These are phyloP conservation scores for Acipenser ruthenus DNA, from an alignment of 2,797 vertebrate species.

Conservation along the genomic window DNA sequence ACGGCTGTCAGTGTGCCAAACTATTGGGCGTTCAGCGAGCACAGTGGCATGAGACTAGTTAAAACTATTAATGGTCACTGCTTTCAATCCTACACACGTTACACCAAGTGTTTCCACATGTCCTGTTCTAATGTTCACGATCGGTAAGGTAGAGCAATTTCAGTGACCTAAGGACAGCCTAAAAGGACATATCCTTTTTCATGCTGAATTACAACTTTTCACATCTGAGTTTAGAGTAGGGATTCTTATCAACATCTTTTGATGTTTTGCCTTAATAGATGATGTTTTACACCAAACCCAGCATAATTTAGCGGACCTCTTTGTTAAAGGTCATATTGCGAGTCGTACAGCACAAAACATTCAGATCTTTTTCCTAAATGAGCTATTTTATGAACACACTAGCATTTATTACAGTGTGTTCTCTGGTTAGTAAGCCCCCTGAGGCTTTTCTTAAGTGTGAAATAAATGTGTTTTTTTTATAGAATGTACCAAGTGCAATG, in stretches of 20 bases:
- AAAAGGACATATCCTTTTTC: constrained; percentile 9
- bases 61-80: constrained; percentile 27
- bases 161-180: neutral
- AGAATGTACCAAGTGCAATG: too few species aligned
- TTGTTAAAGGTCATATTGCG: too few species aligned
- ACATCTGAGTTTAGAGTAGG: constrained; percentile 11
- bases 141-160: constrained; percentile 9
- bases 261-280: constrained; percentile 12
- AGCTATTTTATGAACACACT: too few species aligned
- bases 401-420: too few species aligned
- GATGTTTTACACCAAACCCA: constrained; percentile 7
- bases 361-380: too few species aligned
- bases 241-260: constrained; percentile 19
- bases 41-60: constrained; percentile 20
- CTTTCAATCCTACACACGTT: too few species aligned
- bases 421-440: too few species aligned
- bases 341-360: too few species aligned
- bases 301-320: too few species aligned
- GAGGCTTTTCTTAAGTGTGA: too few species aligned
- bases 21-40: constrained; percentile 24
- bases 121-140: neutral
- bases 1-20: constrained; percentile 33
- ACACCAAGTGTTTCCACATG: constrained; percentile 8
- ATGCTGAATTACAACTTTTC: neutral
- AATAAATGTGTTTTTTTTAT: too few species aligned